A percentile compares a stretch with the other conserved stretches of the same genome.
These are phyloP conservation scores for Merluccius polli DNA, from an alignment of 2,797 vertebrate genomes.

Conservation along the genomic window DNA sequence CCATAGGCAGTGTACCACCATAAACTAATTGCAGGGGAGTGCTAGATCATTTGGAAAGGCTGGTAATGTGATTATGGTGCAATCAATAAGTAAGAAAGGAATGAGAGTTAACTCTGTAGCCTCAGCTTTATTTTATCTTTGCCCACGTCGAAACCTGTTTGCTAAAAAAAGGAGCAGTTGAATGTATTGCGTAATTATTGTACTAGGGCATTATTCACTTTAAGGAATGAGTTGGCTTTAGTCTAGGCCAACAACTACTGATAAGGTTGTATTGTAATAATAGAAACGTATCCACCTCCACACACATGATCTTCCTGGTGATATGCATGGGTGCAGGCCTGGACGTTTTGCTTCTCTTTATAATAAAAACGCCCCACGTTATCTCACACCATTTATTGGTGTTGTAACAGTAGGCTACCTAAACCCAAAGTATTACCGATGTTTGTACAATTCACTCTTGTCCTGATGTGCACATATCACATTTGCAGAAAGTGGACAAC, in stretches of 20 bases:
- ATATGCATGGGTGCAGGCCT: neutral
- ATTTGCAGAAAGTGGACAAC: neutral
- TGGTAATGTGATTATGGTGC: neutral
- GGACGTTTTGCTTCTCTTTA: neutral
- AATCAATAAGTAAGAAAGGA: neutral
- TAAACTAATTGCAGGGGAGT: neutral
- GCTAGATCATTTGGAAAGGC: neutral
- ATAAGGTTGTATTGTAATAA: neutral
- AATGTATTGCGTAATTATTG: neutral
- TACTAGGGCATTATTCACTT: neutral
- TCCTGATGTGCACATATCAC: neutral
- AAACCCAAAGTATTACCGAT: neutral
- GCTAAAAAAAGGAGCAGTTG: neutral
- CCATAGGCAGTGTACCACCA: neutral
- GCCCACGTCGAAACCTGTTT: neutral
- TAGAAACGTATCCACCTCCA: constrained; percentile 5
- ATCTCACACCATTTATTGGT: neutral
- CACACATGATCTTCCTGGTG: neutral
- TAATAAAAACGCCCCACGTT: neutral
- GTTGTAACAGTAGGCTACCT: neutral
- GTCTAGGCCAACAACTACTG: neutral
- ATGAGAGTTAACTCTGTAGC: neutral
- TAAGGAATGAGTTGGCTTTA: neutral
- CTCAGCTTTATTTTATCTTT: neutral
- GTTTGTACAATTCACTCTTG: neutral